Base-by-base conservation (phyloP, 2,888 invertebrate genomes). In the Agrilus biguttatus region DNA sequence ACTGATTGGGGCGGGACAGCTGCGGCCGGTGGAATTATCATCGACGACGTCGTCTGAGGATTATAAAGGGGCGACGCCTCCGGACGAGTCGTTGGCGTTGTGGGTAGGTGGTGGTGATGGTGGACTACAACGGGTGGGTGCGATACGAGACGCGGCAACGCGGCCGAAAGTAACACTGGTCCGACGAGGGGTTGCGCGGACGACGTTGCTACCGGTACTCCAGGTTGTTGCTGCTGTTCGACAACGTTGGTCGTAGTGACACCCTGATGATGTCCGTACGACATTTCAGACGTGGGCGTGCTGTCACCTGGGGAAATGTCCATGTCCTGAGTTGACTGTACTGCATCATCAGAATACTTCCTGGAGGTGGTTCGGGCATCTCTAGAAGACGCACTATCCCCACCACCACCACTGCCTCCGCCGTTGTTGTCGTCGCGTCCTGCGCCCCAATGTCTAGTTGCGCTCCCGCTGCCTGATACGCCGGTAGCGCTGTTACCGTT, bases 251-350 rank as follows among this genome's bases (percentile, higher is more conserved):
- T 42, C 37, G 45, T 34, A 54, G 53, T 47, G 54, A 49, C 51
- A 51, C 51, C 43, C 46, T 47, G 66, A 66, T 2, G 58, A 63
- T 57, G 67, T 57, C 62, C 61, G 65, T 82, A 83, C 46, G 82
- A 80, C 50, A 82, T 78, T 67, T 88, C 88, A 21, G 87, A 87
- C 44, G 87, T 80, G 34, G 88, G 88, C 48, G 88, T 89, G 61
- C 88, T 89, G 60, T 87, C 80, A 53, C 86, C 87, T 13, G 90
- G 90, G 46, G 91, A 92, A 59, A 92, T 91, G 60, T 93, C 92
- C 91, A 92, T 91, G 60, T 92, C 92, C 66, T 90, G 85, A 49
- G 54, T 55, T 49, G 52, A 44, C 46, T 52, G 59, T 40, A 45
- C 46, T 35, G 53, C 53, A 41, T 56, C 55, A 36, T 57, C 57